A percentile compares a stretch with the other conserved stretches of the same genome.
phyloP scores from a whole-genome alignment of 1,140 invertebrate species.

The Druon quercuslanigerum region DNA sequence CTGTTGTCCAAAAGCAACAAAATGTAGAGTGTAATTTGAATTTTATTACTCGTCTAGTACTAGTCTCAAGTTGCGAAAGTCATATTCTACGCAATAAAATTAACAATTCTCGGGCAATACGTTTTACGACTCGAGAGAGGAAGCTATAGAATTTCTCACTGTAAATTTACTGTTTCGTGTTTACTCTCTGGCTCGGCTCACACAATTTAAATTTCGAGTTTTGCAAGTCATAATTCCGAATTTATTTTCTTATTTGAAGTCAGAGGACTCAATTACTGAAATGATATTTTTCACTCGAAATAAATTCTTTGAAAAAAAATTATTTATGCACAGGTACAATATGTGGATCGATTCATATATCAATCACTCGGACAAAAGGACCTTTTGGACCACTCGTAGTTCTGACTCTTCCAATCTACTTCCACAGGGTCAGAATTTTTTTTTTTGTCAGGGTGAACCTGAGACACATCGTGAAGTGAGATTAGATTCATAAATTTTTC shows the following conservation, averaged over 20 bases:
- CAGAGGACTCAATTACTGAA: background rate
- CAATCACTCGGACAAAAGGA: slow-evolving; percentile 45
- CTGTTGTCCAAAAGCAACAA: background rate
- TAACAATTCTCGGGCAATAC: slow-evolving; percentile 21
- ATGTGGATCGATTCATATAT: slow-evolving; percentile 38
- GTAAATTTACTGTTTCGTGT: slow-evolving; percentile 19
- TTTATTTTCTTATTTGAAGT: too few species aligned
- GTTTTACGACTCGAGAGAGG: slow-evolving; percentile 25
- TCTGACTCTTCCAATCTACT: slow-evolving; percentile 39
- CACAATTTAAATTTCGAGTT: background rate
- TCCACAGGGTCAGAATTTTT: slow-evolving; percentile 39
- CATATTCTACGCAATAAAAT: slow-evolving; percentile 21
- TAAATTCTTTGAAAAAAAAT: background rate
- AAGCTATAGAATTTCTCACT: slow-evolving; percentile 14
- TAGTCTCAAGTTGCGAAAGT: slow-evolving; percentile 11
- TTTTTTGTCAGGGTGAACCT: slow-evolving; percentile 40
- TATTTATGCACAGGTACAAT: background rate
- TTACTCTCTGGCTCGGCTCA: background rate
- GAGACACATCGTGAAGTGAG: background rate
- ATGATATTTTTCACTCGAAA: background rate
- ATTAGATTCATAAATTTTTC: background rate
- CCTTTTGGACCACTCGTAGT: slow-evolving; percentile 28
- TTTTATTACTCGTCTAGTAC: background rate
- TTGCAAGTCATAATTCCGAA: too few species aligned
- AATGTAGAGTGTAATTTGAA: background rate